Base-by-base conservation (phyloP, 2,113 vertebrate species). In the Xiphias gladius region DNA sequence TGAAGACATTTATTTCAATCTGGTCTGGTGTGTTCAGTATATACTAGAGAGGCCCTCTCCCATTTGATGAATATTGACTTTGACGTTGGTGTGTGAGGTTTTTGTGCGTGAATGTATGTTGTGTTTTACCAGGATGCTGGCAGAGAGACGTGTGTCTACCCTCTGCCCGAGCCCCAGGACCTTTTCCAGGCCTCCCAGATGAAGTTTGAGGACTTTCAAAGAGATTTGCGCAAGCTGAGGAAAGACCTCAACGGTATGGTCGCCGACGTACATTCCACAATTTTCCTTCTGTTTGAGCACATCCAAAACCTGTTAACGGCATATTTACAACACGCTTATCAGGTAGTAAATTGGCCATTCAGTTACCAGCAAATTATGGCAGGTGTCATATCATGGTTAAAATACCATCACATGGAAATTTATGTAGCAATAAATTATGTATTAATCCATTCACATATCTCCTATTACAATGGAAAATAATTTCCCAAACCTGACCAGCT, bases 131-230 rank as follows among this genome's bases (percentile, higher is more conserved):
- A 99, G 98, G 96, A 98, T 72, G 96, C 97, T 79, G 97, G 97
- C 86, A 97, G 93, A 91, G 97, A 99, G 66, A 96, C 96, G 16
- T 97, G 97, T 69, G 83, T 96, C 74, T 99, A 96, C 89, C 97
- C 97, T 65, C 94, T 99, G 84, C 97, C 98, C 6, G 98, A 99
- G 85, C 98, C 98, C 1, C 97, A 98, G 84, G 98, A 99, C 92
- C 96, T 99, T 28, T 99, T 99, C 90, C 97, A 98, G 89, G 96
- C 95, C 52, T 98, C 98, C 0, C 98, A 99, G 73, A 95, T 99
- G 95, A 99, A 98, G 92, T 99, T 99, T 94, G 98, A 99, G 39
- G 98, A 99, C 85, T 99, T 99, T 95, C 96, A 97, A 65, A 97
- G 96, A 91, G 98, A 99, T 89, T 96, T 99, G n/a, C 95, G 96